Percentiles rank a stretch among this genome's conserved stretches.
These are phyloP conservation scores for Spicauda simplicius DNA, from an alignment of 2,888 invertebrate genomes.

Conservation along the genomic window DNA sequence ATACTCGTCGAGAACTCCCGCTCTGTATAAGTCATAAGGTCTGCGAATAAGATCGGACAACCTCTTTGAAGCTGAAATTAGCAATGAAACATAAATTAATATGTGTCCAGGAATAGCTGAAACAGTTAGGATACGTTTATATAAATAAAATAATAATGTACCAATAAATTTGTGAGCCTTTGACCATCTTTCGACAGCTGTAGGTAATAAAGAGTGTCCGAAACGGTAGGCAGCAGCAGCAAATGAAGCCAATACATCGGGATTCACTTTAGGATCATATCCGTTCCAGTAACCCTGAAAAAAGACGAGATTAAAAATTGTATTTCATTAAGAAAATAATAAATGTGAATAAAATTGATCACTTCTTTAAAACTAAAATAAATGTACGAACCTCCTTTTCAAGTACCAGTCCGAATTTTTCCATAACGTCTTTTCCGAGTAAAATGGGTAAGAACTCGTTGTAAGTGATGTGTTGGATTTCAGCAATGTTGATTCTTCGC, in stretches of 20 bases:
- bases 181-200: conserved; percentile 96
- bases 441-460: conserved; percentile 96
- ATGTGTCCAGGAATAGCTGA: too few species aligned
- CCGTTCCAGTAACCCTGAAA: conserved; percentile 92
- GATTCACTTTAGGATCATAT: conserved; percentile 93
- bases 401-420: conserved; percentile 93
- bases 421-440: conserved; percentile 95
- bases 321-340: not conserved
- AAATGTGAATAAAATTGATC: too few species aligned
- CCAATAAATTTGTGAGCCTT: conserved; percentile 97
- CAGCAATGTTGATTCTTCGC: conserved; percentile 92
- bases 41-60: conserved; percentile 94
- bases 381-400: conserved; percentile 87
- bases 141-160: conserved; percentile 54
- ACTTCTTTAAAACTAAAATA: too few species aligned
- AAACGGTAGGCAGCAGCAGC: conserved; percentile 97
- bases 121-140: too few species aligned
- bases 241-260: conserved; percentile 94
- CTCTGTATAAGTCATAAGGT: conserved; percentile 95
- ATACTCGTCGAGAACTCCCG: conserved; percentile 95
- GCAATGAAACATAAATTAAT: conserved; percentile 7
- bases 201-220: conserved; percentile 95
- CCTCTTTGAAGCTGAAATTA: conserved; percentile 91
- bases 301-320: not conserved
- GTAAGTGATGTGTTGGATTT: conserved; percentile 95